Evolutionary conservation across 2,888 invertebrate species (phyloP), one percentile per base, ranked within the genome.

Genomic region (Asteroscopus sphinx): DNA sequence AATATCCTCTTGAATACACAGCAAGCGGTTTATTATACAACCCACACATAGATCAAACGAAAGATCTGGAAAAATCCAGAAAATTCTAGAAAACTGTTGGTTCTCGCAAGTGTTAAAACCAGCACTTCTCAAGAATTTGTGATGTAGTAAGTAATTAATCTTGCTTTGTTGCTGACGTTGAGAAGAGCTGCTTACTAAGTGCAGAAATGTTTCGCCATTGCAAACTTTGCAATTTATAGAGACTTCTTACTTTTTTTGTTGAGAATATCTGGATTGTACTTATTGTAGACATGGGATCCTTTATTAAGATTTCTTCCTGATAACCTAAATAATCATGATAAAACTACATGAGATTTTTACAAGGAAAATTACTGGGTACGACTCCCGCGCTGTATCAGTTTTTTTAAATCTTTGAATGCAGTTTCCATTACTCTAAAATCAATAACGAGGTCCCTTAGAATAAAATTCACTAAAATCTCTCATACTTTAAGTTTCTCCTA

Each of bases 111-210:
- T 75, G 63, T 63, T 54, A 67, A 75, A 72, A 59, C 59, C 53
- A 59, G 51, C 56, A 54, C 48, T 52, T 30, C 33, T 36, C 33
- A 61, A 58, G 69, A 69, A 69, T 64, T 74, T 54, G 33, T 58
- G 61, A 67, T 70, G 62, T 67, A 67, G 63, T 63, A 56, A 66
- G 75, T 76, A 68, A 73, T 75, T 73, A 76, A 74, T 76, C 73
- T 73, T 73, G 60, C 58, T 70, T 67, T 72, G 73, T 75, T 72
- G 73, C 62, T 53, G 64, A 75, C 62, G 57, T 45, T 69, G 48
- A 48, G 62, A 36, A 49, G 57, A 44, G 42, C 53, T 49, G 52
- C 61, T 60, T 57, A 39, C 49, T 56, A 54, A 69, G 63, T 66
- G 62, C 56, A 63, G 42, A 52, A 64, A 58, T 59, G 55, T 54